These are phyloP conservation scores for Plagodis dolabraria DNA, from an alignment of 2,888 invertebrate genomes.

Conservation along the genomic window DNA sequence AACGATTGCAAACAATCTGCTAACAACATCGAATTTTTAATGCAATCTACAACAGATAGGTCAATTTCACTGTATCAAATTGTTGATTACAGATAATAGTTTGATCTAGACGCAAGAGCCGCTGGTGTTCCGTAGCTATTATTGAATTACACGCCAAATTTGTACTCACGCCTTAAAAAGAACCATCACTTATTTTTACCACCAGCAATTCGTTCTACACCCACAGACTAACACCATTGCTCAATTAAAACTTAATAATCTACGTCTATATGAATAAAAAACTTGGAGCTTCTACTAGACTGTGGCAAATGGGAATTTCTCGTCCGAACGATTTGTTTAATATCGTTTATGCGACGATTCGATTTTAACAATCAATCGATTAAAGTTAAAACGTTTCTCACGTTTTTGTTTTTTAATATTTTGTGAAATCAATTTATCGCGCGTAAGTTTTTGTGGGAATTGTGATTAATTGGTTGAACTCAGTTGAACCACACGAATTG, in stretches of 20 bases:
- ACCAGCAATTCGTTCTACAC: constrained; percentile 58
- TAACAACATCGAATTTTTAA: constrained; percentile 35
- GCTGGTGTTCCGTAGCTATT: constrained; percentile 77
- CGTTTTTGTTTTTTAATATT: constrained; percentile 77
- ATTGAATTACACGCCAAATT: constrained; percentile 77
- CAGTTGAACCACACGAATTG: constrained; percentile 3
- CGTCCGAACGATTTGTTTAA: constrained; percentile 67
- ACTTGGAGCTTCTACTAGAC: constrained; percentile 44
- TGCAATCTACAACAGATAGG: constrained; percentile 43
- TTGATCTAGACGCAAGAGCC: constrained; percentile 68
- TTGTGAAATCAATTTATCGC: constrained; percentile 71
- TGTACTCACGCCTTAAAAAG: constrained; percentile 65
- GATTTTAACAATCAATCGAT: constrained; percentile 74
- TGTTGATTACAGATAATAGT: constrained; percentile 73
- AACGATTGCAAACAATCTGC: constrained; percentile 46
- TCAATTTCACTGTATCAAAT: constrained; percentile 72
- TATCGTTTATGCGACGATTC: constrained; percentile 69
- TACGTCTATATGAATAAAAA: constrained; percentile 39
- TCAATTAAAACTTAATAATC: constrained; percentile 41
- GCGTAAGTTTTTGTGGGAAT: constrained; percentile 60
- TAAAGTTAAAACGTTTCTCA: constrained; percentile 74
- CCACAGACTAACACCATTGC: constrained; percentile 53
- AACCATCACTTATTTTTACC: constrained; percentile 62
- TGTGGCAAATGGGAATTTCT: constrained; percentile 57
- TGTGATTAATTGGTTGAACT: constrained; percentile 32